Evolutionary conservation across 2,797 vertebrate species (phyloP), one percentile per base, ranked within the genome.

Genomic region (Lophius americanus): DNA sequence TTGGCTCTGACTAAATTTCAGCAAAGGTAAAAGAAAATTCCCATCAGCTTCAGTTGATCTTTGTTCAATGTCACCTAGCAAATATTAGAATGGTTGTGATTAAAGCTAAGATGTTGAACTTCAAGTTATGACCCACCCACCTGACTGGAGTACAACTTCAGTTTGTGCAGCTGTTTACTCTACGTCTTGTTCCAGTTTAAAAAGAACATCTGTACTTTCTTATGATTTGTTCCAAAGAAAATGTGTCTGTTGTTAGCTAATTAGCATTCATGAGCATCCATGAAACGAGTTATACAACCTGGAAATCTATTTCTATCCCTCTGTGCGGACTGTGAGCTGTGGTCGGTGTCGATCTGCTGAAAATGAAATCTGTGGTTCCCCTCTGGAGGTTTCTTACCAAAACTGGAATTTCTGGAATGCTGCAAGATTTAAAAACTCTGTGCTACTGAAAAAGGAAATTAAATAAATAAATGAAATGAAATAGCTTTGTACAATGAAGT

Each of bases 401-500:
- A 79, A 54, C 41, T 70, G 70, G 79, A 88, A 88, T 87, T 68
- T 89, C 55, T 70, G 84, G 83, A 89, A 90, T 88, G 86, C 60
- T 53, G 51, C 74, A 62, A 81, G 68, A 83, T 57, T 83, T 58
- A 44, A 47, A 59, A 78, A 65, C 9, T 1, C 46, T 66, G 42
- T 56, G 56, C 57, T 48, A 65, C 32, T 60, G 43, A 51, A 39
- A 59, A 55, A 49, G 48, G 42, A 62, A 48, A 2, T 12, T 12
- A 6, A 44, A 56, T 42, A 35, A 53, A 59, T 49, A 36, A 65
- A 67, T 51, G 60, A 39, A 75, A 61, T 35, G 11, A 35, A 35
- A 55, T 12, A 61, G 50, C 8, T 32, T 3, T 32, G 35, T 23
- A n/a, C 13, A 70, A 37, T 38, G 32, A 14, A 58, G 13, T 48